These are phyloP conservation scores for Pogonomyrmex barbatus DNA, from an alignment of 1,140 invertebrate species.

Conservation along the genomic window DNA sequence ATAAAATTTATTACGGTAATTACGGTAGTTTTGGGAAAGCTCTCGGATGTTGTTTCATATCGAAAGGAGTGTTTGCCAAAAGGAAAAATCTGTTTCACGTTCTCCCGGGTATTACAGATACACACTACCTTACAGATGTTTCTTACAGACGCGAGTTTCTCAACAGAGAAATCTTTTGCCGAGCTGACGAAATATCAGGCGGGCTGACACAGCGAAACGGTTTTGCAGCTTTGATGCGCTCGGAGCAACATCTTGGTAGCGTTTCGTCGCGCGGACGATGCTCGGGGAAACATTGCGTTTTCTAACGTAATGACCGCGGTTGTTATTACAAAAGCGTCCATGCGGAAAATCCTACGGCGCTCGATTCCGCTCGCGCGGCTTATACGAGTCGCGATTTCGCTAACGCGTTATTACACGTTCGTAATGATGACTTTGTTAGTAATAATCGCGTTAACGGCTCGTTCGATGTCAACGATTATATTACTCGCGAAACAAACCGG, in stretches of 20 bases:
- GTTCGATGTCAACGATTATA: conserved; percentile 22
- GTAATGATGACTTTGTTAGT: conserved; percentile 50
- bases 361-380: conserved; percentile 1
- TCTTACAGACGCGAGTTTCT: conserved; percentile 24
- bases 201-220: conserved; percentile 54
- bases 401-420: conserved; percentile 43
- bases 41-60: too few relatives aligned
- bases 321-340: conserved; percentile 25
- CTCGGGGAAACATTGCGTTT: conserved; percentile 30
- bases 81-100: neutral
- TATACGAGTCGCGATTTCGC: conserved; percentile 30
- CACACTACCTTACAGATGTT: neutral
- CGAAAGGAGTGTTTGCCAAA: neutral
- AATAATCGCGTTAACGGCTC: conserved; percentile 12
- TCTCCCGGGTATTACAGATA: neutral
- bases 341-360: conserved; percentile 42
- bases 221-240: conserved; percentile 49
- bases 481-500: conserved; percentile 1
- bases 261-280: conserved; percentile 29
- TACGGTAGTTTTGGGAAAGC: too few relatives aligned
- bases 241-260: conserved; percentile 38
- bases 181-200: conserved; percentile 54
- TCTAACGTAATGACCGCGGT: conserved; percentile 14
- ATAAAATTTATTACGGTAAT: too few relatives aligned
- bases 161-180: conserved; percentile 54